Conservation (phyloP, 2,888 invertebrate genomes). For the Zhuqinia jingwanae region DNA sequence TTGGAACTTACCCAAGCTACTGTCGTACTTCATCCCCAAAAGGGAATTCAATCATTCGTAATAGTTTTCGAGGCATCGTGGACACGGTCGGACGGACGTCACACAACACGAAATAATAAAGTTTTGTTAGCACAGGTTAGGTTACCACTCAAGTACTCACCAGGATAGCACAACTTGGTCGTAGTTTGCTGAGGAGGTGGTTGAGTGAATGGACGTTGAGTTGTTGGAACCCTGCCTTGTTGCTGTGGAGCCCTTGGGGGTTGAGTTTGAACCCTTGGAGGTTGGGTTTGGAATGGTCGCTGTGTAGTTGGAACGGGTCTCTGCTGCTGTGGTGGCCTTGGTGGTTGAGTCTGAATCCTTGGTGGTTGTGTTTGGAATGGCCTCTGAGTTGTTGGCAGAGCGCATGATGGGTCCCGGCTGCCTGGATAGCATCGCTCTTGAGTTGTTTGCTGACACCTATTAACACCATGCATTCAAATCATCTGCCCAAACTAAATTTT, state of each 20-base stretch:
- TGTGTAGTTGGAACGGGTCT: constrained; percentile 17
- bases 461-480: too few species aligned
- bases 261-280: constrained; percentile 42
- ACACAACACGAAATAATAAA: too few species aligned
- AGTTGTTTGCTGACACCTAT: constrained; percentile 76
- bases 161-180: constrained; percentile 61
- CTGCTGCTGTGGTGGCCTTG: constrained; percentile 62
- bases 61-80: too few species aligned
- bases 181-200: neutral
- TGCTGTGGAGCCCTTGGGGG: constrained; percentile 79
- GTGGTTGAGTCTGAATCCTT: neutral
- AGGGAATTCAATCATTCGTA: too few species aligned
- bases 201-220: constrained; percentile 30
- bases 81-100: too few species aligned
- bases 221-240: constrained; percentile 80
- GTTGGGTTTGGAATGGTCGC: neutral
- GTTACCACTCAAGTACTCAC: too few species aligned
- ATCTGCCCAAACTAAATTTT: too few species aligned
- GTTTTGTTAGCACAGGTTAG: too few species aligned
- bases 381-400: constrained; percentile 43
- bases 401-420: constrained; percentile 43
- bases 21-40: too few species aligned
- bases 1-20: too few species aligned
- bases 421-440: constrained; percentile 44
- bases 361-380: constrained; percentile 32